These are phyloP conservation scores for Microtus montanus DNA, from an alignment of 2,113 vertebrate genomes.

Conservation along the genomic window DNA sequence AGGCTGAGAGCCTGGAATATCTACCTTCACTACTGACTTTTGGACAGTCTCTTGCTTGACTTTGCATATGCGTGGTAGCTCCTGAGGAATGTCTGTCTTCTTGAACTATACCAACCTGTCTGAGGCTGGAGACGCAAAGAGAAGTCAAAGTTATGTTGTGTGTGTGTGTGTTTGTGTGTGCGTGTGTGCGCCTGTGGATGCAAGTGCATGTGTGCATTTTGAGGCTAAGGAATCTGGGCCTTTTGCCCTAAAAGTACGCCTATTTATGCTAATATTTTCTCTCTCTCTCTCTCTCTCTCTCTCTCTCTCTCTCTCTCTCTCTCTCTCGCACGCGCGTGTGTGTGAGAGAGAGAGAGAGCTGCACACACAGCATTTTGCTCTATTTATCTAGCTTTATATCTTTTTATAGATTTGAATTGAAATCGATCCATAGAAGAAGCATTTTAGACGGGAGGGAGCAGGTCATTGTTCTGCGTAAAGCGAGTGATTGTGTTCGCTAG, in stretches of 20 bases:
- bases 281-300: no score
- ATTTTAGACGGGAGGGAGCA: neutral
- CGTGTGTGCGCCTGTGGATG: no score
- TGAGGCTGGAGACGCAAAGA: neutral
- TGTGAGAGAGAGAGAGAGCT: neutral
- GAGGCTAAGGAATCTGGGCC: neutral
- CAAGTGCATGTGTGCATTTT: neutral
- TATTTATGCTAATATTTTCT: neutral
- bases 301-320: neutral
- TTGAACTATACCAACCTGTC: neutral
- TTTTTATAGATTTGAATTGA: constrained; percentile 22
- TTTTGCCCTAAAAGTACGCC: neutral
- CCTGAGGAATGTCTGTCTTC: neutral
- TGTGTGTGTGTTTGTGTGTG: neutral
- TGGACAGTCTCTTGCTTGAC: neutral
- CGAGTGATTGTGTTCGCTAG: neutral
- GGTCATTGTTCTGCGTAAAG: neutral
- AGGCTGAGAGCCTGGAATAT: neutral
- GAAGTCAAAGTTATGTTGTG: neutral
- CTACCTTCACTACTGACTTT: neutral
- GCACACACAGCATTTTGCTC: neutral
- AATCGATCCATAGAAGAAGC: neutral
- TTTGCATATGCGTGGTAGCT: neutral
- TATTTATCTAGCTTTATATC: neutral
- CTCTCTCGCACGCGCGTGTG: no score